phyloP scores from a whole-genome alignment of 2,797 vertebrate species.

The Esox masquinongy region DNA sequence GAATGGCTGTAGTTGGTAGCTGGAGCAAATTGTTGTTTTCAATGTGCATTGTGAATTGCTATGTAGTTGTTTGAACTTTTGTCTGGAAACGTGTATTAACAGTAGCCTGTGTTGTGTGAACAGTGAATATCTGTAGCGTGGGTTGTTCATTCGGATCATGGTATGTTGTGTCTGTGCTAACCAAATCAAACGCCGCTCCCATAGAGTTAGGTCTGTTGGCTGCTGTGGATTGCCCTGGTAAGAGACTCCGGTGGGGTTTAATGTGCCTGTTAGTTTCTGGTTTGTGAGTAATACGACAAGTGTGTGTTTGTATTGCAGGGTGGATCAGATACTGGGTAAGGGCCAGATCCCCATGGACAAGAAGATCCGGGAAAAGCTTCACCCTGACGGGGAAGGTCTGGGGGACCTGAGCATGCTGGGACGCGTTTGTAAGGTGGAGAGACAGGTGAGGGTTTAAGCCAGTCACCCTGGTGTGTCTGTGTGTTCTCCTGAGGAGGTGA shows the following conservation, averaged over 20 bases:
- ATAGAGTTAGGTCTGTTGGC: conserved; percentile 52
- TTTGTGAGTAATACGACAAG: conserved; percentile 11
- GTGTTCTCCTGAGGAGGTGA: neutral
- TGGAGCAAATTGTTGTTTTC: neutral
- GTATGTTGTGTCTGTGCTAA: conserved; percentile 43
- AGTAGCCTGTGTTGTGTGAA: neutral
- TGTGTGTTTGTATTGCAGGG: conserved; percentile 74
- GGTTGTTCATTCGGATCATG: neutral
- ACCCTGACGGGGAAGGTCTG: conserved; percentile 84
- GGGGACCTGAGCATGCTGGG: conserved; percentile 97
- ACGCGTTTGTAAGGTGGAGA: conserved; percentile 96
- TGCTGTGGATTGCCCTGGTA: conserved; percentile 44
- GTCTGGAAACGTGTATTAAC: conserved; percentile 6
- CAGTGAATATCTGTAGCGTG: neutral
- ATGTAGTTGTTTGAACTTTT: neutral
- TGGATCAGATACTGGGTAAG: conserved; percentile 98
- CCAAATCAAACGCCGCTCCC: conserved; percentile 31
- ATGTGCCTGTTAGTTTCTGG: neutral
- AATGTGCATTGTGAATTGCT: neutral
- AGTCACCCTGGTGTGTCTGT: neutral
- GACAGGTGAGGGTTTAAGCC: conserved; percentile 81
- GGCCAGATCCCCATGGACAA: conserved; percentile 93
- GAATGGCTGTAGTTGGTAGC: neutral
- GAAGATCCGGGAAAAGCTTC: conserved; percentile 89
- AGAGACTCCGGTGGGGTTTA: conserved; percentile 15